phyloP scores from a whole-genome alignment of 2,113 vertebrate genomes.

The Pseudopipra pipra region DNA sequence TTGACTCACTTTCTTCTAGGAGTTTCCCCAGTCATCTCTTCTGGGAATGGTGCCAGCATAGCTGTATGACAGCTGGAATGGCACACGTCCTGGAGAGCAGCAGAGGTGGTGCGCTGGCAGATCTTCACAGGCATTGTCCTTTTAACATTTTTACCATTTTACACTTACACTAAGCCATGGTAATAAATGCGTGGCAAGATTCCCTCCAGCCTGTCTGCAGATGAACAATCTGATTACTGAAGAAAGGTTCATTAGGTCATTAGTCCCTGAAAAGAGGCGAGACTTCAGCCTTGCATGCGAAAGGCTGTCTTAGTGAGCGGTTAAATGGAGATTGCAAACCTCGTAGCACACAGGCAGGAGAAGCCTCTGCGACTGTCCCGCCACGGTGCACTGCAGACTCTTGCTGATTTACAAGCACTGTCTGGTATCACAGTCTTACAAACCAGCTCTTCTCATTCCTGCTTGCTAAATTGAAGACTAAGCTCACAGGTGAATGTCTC shows the following conservation, averaged over 20 bases:
- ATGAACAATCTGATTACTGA: background rate
- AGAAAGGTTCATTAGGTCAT: background rate
- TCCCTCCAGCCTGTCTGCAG: background rate
- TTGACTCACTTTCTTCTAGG: background rate
- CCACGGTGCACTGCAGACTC: background rate
- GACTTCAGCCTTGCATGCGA: background rate
- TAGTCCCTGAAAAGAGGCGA: background rate
- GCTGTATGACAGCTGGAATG: background rate
- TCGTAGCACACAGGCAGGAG: background rate
- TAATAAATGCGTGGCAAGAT: background rate
- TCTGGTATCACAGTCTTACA: background rate
- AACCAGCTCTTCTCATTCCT: background rate
- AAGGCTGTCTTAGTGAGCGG: background rate
- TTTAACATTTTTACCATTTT: background rate
- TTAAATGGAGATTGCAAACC: background rate
- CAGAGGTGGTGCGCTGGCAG: background rate
- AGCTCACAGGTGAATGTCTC: background rate
- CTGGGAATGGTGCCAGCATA: background rate
- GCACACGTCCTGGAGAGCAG: fast-evolving
- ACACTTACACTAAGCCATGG: background rate
- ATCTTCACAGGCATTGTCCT: background rate
- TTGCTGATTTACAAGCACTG: background rate
- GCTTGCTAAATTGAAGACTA: background rate
- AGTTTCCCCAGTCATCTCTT: background rate
- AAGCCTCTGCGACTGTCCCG: background rate